Base-by-base conservation (phyloP, 1,140 invertebrate species). In the Bombus polaris region DNA sequence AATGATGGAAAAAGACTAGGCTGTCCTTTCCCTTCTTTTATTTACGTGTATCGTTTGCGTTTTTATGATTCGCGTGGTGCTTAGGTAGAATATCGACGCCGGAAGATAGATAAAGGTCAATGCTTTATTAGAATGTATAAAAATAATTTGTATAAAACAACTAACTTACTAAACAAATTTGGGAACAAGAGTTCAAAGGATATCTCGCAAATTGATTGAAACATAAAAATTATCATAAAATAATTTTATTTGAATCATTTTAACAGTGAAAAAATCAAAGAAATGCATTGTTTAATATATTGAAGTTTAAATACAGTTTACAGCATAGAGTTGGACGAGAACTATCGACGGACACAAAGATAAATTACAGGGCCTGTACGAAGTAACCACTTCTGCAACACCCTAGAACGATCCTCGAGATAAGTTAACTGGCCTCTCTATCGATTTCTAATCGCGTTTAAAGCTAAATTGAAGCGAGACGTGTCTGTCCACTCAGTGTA, bases 381-480 rank as follows among this genome's bases (percentile, higher is more conserved):
- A 25, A 35, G 62, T 35, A 71, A 84, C 75, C 22, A 57, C 53
- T 84, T 47, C 57, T 37, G 62, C 25, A 53, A 70, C 59, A 70
- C 44, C 59, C 18, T 37, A 39, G 12, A 44, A 59, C 35, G 72
- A 83, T 77, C 37, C 42, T 39, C 10, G 37, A 47, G 65, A 82
- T 86, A 84, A 85, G 71, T 44, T 2, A 44, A n/a, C 37, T 57
- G 59, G 37, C 70, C 39, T 62, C 42, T 79, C 65, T 87, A 79
- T 83, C 79, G 35, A 68, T 37, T 53, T 28, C 73, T 81, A 87
- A 87, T 85, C 77, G 47, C 70, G 66, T 44, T 25, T 35, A 79
- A 81, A 76, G 79, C 59, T 84, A 81, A 81, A 87, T 70, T 66
- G 66, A 73, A 59, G 32, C 57, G 22, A 87, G 73, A 68, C 62